Conservation (phyloP, 2,113 vertebrate genomes). For the Clarias macrocephalus region DNA sequence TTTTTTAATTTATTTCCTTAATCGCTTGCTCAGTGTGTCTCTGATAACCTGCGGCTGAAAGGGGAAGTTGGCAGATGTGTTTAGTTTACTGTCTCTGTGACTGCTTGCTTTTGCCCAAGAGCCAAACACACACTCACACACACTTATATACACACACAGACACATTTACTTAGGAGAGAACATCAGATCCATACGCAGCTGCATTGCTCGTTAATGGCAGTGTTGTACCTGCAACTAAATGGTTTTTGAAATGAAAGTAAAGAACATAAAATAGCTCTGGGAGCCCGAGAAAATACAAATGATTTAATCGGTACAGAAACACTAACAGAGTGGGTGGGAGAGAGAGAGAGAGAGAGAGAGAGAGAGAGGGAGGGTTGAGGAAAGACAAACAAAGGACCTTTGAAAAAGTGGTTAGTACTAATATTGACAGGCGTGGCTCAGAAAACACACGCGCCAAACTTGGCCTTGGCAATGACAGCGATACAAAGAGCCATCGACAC, state of each 20-base stretch:
- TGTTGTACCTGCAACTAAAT: constrained; percentile 39
- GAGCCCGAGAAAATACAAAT: constrained; percentile 13
- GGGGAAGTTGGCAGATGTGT: constrained; percentile 56
- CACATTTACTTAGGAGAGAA: constrained; percentile 32
- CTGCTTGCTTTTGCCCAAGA: constrained; percentile 46
- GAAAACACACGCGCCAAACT: constrained; percentile 62
- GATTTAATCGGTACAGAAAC: constrained; percentile 19
- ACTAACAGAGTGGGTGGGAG: neutral
- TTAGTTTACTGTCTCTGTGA: constrained; percentile 54
- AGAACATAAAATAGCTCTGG: constrained; percentile 9
- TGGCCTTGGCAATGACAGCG: constrained; percentile 62
- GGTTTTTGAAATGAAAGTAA: neutral
- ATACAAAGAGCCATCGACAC: constrained; percentile 66
- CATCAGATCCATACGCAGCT: constrained; percentile 34
- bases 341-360: neutral
- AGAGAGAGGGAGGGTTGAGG: constrained; percentile 13
- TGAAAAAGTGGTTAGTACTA: constrained; percentile 66
- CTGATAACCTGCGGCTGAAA: constrained; percentile 54
- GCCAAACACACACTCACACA: constrained; percentile 33
- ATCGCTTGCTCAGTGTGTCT: constrained; percentile 44
- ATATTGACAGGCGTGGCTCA: constrained; percentile 70
- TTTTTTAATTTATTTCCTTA: constrained; percentile 32
- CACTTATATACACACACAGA: neutral
- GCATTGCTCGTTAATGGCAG: constrained; percentile 26
- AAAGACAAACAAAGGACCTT: constrained; percentile 68